A percentile compares a stretch with the other conserved stretches of the same genome.
Conservation (phyloP, 2,888 invertebrate genomes). For the Caenorhabditis parvicauda region DNA sequence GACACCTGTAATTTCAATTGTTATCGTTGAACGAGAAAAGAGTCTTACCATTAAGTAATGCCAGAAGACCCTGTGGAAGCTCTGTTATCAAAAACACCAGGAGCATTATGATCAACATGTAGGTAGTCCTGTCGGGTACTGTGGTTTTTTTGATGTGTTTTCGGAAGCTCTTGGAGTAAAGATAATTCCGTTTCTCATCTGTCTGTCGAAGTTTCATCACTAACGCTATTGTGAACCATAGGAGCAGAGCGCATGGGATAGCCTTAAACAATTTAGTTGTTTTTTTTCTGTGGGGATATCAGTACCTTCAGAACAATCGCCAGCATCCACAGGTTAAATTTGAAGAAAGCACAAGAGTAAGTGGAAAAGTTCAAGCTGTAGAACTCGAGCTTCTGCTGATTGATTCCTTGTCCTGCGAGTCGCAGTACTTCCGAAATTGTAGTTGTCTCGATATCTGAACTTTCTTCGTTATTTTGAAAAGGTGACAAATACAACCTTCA, state of each 20-base stretch:
- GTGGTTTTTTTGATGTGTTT: constrained; percentile 54
- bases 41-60: constrained; percentile 41
- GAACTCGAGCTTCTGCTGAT: constrained; percentile 4
- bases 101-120: constrained; percentile 49
- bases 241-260: constrained; percentile 46
- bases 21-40: background rate
- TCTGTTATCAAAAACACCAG: constrained; percentile 51
- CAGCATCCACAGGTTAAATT: constrained; percentile 50
- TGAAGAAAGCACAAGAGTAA: constrained; percentile 46
- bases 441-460: constrained; percentile 28
- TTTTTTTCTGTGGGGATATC: background rate
- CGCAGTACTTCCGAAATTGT: constrained; percentile 21
- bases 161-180: constrained; percentile 56
- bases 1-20: constrained; percentile 23
- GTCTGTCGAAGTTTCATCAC: constrained; percentile 47
- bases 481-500: constrained; percentile 4
- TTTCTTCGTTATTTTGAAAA: background rate
- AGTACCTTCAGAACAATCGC: constrained; percentile 46
- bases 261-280: constrained; percentile 19
- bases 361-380: constrained; percentile 32
- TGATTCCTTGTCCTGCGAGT: constrained; percentile 16
- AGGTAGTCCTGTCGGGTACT: constrained; percentile 48
- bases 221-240: constrained; percentile 49
- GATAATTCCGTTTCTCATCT: constrained; percentile 48
- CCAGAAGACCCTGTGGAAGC: constrained; percentile 49